These are phyloP conservation scores for Oncorhynchus clarkii DNA, from an alignment of 2,113 vertebrate species.

Conservation along the genomic window DNA sequence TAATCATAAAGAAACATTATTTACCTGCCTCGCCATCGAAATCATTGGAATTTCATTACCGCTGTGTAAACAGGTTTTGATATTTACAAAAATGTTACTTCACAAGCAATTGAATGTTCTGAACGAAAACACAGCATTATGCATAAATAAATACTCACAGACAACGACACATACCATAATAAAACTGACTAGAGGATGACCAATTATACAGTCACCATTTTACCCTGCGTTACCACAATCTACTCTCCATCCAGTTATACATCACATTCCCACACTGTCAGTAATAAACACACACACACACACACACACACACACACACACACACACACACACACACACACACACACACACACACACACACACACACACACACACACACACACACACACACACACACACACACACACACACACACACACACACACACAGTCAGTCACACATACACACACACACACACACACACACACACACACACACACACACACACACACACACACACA, in stretches of 20 bases:
- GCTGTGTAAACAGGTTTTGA: too few relatives aligned
- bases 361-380: background rate
- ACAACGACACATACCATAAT: background rate
- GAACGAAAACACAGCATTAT: too few relatives aligned
- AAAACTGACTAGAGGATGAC: background rate
- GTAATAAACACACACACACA: slow-evolving; percentile 24
- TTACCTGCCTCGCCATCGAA: too few relatives aligned
- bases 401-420: slow-evolving; percentile 17
- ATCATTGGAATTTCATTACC: too few relatives aligned
- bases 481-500: slow-evolving; percentile 10
- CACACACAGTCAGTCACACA: slow-evolving; percentile 25
- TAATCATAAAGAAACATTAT: too few relatives aligned
- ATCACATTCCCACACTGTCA: slow-evolving; percentile 9
- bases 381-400: slow-evolving; percentile 1
- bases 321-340: slow-evolving; percentile 16
- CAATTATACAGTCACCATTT: slow-evolving; percentile 20
- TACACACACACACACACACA: slow-evolving; percentile 34
- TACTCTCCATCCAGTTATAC: background rate
- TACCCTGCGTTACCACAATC: slow-evolving; percentile 3
- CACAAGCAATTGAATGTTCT: too few relatives aligned
- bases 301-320: slow-evolving; percentile 42
- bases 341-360: slow-evolving; percentile 3
- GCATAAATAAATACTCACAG: too few relatives aligned
- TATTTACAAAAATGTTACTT: too few relatives aligned
- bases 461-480: slow-evolving; percentile 30